phyloP scores from a whole-genome alignment of 2,797 vertebrate species.

The Parotocinclus haroldoi region DNA sequence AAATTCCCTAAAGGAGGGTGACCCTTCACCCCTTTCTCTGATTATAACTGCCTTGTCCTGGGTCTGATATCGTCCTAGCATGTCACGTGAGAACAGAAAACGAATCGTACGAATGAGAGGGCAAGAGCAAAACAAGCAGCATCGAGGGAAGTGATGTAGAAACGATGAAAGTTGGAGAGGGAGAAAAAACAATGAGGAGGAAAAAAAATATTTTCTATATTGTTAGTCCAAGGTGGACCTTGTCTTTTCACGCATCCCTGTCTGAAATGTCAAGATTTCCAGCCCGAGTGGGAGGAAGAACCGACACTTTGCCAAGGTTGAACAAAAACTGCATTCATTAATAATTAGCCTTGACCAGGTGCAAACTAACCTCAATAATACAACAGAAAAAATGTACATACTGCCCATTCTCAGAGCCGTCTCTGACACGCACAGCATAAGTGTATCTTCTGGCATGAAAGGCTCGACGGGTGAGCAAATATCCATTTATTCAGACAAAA shows the following conservation, averaged over 20 bases:
- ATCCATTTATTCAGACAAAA: too few relatives aligned
- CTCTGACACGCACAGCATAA: too few relatives aligned
- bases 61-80: constrained; percentile 67
- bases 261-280: constrained; percentile 78
- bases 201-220: constrained; percentile 68
- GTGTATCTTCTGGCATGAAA: too few relatives aligned
- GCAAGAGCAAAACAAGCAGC: constrained; percentile 66
- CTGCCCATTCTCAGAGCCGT: constrained; percentile 41
- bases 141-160: constrained; percentile 39
- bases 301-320: constrained; percentile 77
- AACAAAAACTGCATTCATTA: constrained; percentile 80
- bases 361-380: constrained; percentile 52
- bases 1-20: constrained; percentile 32
- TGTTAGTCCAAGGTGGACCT: constrained; percentile 74
- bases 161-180: constrained; percentile 11
- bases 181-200: constrained; percentile 15
- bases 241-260: constrained; percentile 79
- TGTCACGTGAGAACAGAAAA: constrained; percentile 70
- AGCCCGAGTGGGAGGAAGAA: constrained; percentile 64
- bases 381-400: constrained; percentile 50
- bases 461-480: too few relatives aligned
- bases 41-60: constrained; percentile 65
- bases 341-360: constrained; percentile 69
- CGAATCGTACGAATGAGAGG: constrained; percentile 62
- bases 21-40: constrained; percentile 55